These are phyloP conservation scores for Tethya wilhelma DNA, from an alignment of 37 sponge, comb jelly and placozoan species.

Conservation along the genomic window DNA sequence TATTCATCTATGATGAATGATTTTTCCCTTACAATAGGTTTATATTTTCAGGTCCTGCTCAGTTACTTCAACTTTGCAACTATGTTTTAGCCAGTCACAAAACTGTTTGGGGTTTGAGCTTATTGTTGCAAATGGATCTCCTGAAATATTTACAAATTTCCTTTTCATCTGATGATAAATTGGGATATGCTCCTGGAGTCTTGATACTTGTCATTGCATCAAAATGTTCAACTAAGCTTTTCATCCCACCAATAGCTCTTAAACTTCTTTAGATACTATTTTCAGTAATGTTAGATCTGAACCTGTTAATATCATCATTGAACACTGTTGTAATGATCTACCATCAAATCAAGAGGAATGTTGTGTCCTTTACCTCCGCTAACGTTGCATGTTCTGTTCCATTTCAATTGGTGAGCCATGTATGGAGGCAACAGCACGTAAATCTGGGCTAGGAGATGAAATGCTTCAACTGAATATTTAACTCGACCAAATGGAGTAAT, in stretches of 20 bases:
- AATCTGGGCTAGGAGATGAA: constrained; percentile 6
- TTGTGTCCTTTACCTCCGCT: not conserved
- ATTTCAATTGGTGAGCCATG: constrained; percentile 5
- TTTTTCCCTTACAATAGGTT: not conserved
- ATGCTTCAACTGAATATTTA: constrained; percentile 18
- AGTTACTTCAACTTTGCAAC: not conserved
- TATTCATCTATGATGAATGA: not conserved
- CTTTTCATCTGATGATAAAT: not conserved
- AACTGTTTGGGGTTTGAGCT: not conserved
- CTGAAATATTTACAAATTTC: not conserved
- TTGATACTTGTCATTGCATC: not conserved
- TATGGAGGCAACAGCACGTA: not conserved
- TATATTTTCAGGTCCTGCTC: not conserved
- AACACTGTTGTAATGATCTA: constrained; percentile 13
- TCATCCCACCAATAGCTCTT: constrained; percentile 2
- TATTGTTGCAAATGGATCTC: constrained; percentile 4
- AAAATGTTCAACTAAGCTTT: not conserved
- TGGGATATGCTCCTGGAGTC: constrained; percentile 2
- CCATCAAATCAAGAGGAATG: constrained; percentile 10
- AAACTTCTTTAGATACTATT: not conserved
- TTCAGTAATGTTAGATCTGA: not conserved
- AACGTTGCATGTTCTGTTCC: constrained; percentile 1
- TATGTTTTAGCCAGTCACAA: not conserved
- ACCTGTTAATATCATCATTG: constrained; percentile 19
- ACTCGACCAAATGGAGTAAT: constrained; percentile 7